These are phyloP conservation scores for Chironomus tentans DNA, from an alignment of 2,888 invertebrate genomes.

Conservation along the genomic window DNA sequence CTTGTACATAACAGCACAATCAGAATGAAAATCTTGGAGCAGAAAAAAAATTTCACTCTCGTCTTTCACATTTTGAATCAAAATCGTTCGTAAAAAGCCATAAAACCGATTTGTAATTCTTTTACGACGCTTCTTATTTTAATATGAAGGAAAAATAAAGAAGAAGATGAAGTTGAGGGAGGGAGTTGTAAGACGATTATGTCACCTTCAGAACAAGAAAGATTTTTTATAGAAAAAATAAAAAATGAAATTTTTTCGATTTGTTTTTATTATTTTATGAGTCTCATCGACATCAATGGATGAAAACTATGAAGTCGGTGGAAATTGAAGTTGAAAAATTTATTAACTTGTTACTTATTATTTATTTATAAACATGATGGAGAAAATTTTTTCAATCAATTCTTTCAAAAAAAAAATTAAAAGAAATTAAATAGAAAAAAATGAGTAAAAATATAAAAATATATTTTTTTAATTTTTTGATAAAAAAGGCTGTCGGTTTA, in stretches of 20 bases:
- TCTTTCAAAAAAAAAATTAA: too few relatives aligned
- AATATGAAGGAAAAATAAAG: neutral
- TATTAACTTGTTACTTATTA: too few relatives aligned
- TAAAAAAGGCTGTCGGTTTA: too few relatives aligned
- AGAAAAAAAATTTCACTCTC: neutral
- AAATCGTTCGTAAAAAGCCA: conserved; percentile 1
- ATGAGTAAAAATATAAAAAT: too few relatives aligned
- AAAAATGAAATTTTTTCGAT: neutral
- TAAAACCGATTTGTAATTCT: conserved; percentile 26
- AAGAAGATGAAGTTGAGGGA: neutral
- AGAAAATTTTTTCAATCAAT: too few relatives aligned
- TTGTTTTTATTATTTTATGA: too few relatives aligned
- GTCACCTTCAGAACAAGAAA: neutral
- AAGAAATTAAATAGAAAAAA: too few relatives aligned
- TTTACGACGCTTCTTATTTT: conserved; percentile 13
- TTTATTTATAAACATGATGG: too few relatives aligned
- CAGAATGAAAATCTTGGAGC: neutral
- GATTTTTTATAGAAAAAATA: neutral
- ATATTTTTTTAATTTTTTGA: too few relatives aligned
- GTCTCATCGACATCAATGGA: too few relatives aligned
- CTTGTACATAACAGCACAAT: neutral
- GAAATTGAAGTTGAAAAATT: too few relatives aligned
- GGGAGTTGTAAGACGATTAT: neutral
- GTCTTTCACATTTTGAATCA: neutral
- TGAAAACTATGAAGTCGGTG: too few relatives aligned